A percentile compares a stretch with the other conserved stretches of the same genome.
These are phyloP conservation scores for Siniperca undulata DNA, from an alignment of 2,797 vertebrate genomes.

Conservation along the genomic window DNA sequence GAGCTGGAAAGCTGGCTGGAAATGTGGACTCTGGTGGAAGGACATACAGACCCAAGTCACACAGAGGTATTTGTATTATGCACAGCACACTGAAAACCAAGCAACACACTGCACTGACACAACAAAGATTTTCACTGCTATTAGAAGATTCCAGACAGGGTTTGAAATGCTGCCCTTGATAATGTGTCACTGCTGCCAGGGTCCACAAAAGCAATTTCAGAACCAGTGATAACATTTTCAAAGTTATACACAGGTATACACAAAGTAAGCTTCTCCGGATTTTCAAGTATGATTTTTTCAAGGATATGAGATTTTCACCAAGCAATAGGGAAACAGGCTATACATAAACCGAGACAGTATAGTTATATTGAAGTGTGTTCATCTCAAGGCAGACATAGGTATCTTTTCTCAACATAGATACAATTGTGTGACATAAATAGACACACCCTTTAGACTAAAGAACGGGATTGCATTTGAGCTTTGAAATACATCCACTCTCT, in stretches of 20 bases:
- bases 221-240: background rate
- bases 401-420: background rate
- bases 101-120: conserved; percentile 11
- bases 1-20: background rate
- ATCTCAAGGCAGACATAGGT: background rate
- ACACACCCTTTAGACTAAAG: background rate
- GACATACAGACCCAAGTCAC: background rate
- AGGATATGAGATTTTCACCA: background rate
- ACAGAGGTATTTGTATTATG: conserved; percentile 25
- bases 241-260: background rate
- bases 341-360: background rate
- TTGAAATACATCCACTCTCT: conserved; percentile 8
- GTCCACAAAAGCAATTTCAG: conserved; percentile 23
- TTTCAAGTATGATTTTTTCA: background rate
- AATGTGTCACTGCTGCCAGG: conserved; percentile 30
- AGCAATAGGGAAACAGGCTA: background rate
- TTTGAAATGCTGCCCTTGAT: conserved; percentile 41
- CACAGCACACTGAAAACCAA: conserved; percentile 10
- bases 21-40: conserved; percentile 5
- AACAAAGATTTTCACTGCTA: conserved; percentile 25
- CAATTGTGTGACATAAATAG: background rate
- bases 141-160: conserved; percentile 24
- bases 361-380: background rate
- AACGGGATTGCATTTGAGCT: background rate
- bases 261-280: background rate